Conservation (phyloP, 37 sponge, comb jelly and placozoan genomes). For the Aphrocallistes beatrix region DNA sequence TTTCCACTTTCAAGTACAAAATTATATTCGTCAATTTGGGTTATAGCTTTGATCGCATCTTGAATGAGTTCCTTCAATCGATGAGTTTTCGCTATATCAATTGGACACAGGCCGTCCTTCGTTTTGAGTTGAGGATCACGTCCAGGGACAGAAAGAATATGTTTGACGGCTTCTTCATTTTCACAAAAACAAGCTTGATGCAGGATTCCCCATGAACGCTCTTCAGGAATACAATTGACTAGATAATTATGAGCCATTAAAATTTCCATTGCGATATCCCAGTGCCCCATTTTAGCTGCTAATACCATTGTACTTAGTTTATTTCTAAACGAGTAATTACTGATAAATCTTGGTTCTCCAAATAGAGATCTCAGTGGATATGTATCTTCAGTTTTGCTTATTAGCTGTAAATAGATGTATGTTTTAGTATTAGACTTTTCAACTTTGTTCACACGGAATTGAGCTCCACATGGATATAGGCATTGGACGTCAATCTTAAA, state of each 20-base stretch:
- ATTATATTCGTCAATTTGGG: too few species aligned
- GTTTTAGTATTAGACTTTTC: neutral
- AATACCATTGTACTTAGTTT: neutral
- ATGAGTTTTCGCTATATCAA: too few species aligned
- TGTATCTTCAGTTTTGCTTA: neutral
- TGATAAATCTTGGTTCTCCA: neutral
- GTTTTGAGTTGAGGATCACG: too few species aligned
- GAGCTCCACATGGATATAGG: neutral
- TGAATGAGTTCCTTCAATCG: too few species aligned
- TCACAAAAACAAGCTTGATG: conserved; percentile 20
- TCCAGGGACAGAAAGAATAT: too few species aligned
- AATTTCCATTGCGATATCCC: neutral
- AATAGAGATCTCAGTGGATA: neutral
- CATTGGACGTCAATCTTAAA: neutral
- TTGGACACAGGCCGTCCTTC: too few species aligned
- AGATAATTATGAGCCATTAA: neutral
- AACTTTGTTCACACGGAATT: neutral
- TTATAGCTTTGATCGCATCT: too few species aligned
- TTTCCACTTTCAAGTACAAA: too few species aligned
- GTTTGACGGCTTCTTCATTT: neutral
- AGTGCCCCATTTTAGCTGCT: conserved; percentile 14
- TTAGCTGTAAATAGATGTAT: neutral
- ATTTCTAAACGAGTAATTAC: neutral
- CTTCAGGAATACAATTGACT: conserved; percentile 23
- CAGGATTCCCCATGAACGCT: conserved; percentile 16